Evolutionary conservation across 2,797 vertebrate species (phyloP).

Genomic region (Sebastes aleutianus): DNA sequence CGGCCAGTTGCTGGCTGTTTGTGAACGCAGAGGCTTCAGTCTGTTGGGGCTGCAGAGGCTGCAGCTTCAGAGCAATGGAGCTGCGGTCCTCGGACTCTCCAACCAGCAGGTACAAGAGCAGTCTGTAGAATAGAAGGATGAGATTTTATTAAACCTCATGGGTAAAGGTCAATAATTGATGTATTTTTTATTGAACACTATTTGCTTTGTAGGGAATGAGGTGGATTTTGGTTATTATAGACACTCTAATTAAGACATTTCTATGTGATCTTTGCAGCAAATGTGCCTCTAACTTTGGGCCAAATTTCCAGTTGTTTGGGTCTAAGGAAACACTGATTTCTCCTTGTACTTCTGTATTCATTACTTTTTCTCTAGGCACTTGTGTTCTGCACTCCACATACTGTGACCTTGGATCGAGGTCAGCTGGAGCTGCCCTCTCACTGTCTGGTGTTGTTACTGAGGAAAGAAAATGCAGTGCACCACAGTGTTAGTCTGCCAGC

Average conservation of each 20-base stretch:
- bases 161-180: too few species aligned
- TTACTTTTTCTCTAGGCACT: constrained; percentile 53
- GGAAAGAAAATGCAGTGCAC: constrained; percentile 75
- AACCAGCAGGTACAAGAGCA: constrained; percentile 67
- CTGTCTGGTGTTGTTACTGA: constrained; percentile 78
- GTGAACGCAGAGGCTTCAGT: constrained; percentile 71
- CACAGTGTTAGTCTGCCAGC: constrained; percentile 68
- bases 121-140: neutral
- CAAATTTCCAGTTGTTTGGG: neutral
- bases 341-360: neutral
- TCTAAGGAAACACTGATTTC: neutral
- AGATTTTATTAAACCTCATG: neutral
- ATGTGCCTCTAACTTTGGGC: neutral
- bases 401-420: constrained; percentile 21
- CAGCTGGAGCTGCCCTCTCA: constrained; percentile 22
- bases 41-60: constrained; percentile 71
- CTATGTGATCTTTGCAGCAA: neutral
- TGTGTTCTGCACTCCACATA: constrained; percentile 71
- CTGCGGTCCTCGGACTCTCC: constrained; percentile 62
- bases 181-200: too few species aligned
- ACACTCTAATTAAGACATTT: too few species aligned
- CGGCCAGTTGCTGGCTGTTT: constrained; percentile 67
- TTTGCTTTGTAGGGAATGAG: too few species aligned
- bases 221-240: too few species aligned
- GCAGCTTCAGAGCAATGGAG: constrained; percentile 60